Conservation (phyloP, 1,140 invertebrate species). For the Ostrea edulis region DNA sequence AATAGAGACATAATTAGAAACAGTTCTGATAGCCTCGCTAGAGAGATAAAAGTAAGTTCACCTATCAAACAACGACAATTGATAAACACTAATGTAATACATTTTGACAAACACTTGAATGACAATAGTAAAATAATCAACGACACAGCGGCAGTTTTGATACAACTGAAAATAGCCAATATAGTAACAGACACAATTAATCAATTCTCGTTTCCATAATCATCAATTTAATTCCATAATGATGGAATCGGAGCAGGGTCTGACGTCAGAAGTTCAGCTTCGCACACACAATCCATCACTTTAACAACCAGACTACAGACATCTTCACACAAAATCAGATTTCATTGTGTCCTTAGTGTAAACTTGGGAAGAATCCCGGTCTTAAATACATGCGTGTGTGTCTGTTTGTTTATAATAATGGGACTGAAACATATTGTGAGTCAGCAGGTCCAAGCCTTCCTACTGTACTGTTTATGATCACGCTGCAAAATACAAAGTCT, state of each 20-base stretch:
- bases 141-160: background rate
- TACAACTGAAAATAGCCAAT: conserved; percentile 15
- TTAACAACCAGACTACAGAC: conserved; percentile 3
- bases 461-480: too few relatives aligned
- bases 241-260: background rate
- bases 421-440: background rate
- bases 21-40: background rate
- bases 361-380: background rate
- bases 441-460: background rate
- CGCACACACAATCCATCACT: conserved; percentile 11
- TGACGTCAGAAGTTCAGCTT: background rate
- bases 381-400: background rate
- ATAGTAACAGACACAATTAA: conserved; percentile 10
- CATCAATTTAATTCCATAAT: conserved; percentile 19
- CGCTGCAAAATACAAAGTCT: too few relatives aligned
- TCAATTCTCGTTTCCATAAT: conserved; percentile 28
- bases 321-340: conserved; percentile 11
- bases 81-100: background rate
- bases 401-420: background rate
- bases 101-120: background rate
- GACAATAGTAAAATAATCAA: background rate
- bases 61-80: background rate
- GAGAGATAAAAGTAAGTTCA: background rate
- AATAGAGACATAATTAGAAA: background rate
- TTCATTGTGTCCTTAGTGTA: background rate